A percentile compares a stretch with the other conserved stretches of the same genome.
Evolutionary conservation across 2,888 invertebrate genomes (phyloP).

Genomic region (Eilema griseolum): DNA sequence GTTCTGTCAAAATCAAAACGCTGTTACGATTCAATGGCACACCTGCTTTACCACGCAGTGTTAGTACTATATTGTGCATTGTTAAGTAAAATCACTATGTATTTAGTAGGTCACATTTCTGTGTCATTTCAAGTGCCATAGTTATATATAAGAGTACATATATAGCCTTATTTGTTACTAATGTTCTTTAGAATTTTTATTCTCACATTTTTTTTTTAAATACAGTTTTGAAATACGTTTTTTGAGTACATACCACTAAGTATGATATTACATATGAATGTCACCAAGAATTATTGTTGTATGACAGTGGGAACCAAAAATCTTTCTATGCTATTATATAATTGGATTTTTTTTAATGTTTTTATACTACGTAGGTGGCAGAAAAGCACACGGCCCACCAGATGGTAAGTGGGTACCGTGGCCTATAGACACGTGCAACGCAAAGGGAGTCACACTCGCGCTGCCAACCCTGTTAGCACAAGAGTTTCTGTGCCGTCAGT

Average conservation of each 20-base stretch:
- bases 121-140: constrained; percentile 5
- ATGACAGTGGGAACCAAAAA: too few species aligned
- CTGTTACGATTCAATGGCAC: background rate
- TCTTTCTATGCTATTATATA: too few species aligned
- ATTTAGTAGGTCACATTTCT: constrained; percentile 15
- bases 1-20: background rate
- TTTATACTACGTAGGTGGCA: too few species aligned
- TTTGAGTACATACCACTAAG: background rate
- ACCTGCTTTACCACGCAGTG: background rate
- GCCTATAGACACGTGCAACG: too few species aligned
- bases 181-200: background rate
- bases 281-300: too few species aligned
- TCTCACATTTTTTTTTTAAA: constrained; percentile 3
- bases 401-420: too few species aligned
- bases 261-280: background rate
- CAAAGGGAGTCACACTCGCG: too few species aligned
- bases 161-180: background rate
- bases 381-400: too few species aligned
- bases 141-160: background rate
- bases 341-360: too few species aligned
- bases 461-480: too few species aligned
- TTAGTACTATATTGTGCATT: constrained; percentile 12
- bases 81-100: constrained; percentile 12
- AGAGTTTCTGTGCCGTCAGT: too few species aligned
- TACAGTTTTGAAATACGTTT: background rate